Conservation (phyloP, 1,140 invertebrate species). For the Paramacrobiotus metropolitanus region DNA sequence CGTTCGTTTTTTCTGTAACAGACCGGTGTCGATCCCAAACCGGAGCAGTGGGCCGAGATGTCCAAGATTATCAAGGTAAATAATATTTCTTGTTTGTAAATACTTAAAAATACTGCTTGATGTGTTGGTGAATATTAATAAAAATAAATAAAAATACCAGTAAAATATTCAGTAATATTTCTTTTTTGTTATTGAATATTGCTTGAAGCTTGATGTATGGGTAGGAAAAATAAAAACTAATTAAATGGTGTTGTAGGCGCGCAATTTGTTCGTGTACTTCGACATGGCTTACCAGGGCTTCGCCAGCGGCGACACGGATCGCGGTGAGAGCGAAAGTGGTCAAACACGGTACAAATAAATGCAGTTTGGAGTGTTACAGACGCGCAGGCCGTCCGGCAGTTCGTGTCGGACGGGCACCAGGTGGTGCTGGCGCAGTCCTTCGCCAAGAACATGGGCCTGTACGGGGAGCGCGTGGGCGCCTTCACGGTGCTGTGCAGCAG, state of each 20-base stretch:
- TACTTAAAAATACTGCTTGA: too few relatives aligned
- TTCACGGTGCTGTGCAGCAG: constrained; percentile 53
- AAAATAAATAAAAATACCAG: too few relatives aligned
- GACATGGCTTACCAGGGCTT: constrained; percentile 97
- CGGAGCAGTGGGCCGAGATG: constrained; percentile 69
- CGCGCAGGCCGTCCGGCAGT: constrained; percentile 63
- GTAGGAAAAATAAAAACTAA: too few relatives aligned
- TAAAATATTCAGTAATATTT: too few relatives aligned
- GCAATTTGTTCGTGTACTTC: constrained; percentile 81
- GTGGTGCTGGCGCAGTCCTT: constrained; percentile 79
- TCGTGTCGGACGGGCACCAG: constrained; percentile 74
- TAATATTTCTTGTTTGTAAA: constrained; percentile 6
- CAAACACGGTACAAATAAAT: too few relatives aligned
- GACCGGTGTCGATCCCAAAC: constrained; percentile 14
- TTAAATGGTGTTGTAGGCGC: constrained; percentile 16
- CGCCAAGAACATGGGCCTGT: constrained; percentile 96
- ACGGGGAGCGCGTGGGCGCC: constrained; percentile 76
- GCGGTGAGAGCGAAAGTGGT: too few relatives aligned
- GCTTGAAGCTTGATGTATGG: too few relatives aligned
- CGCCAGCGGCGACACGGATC: constrained; percentile 49
- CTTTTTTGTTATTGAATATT: too few relatives aligned
- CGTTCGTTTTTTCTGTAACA: too few relatives aligned
- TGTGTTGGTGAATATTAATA: too few relatives aligned
- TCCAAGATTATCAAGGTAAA: constrained; percentile 51
- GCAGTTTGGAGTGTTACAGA: too few relatives aligned